Conservation (phyloP, 2,797 vertebrate species). For the Enteromius argenteus region DNA sequence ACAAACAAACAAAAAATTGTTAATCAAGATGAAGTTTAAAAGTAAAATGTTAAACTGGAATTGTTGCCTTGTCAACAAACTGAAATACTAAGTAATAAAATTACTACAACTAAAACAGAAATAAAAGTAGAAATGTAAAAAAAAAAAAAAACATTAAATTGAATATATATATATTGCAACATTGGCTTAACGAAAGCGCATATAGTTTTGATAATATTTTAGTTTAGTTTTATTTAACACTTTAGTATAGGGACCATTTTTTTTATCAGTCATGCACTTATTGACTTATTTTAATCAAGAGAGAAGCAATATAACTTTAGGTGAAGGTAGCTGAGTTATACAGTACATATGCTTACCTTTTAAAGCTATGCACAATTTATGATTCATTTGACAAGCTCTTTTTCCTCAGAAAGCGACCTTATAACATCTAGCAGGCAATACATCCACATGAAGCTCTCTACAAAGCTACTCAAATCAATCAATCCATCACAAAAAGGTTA, state of each 20-base stretch:
- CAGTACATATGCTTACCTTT: neutral
- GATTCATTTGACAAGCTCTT: slow-evolving; percentile 1
- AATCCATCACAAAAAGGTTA: slow-evolving; percentile 33
- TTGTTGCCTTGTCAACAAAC: neutral
- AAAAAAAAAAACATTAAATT: too few species aligned
- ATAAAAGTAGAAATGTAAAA: too few species aligned
- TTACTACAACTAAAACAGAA: too few species aligned
- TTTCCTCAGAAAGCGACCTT: neutral
- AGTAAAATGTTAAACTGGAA: neutral
- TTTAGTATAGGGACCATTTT: too few species aligned
- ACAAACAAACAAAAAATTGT: too few species aligned
- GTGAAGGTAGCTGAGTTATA: neutral
- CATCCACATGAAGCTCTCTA: slow-evolving; percentile 14
- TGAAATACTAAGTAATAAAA: neutral
- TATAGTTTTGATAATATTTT: neutral
- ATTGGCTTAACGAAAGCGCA: too few species aligned
- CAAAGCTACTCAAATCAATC: slow-evolving; percentile 40
- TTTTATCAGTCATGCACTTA: too few species aligned
- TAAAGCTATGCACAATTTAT: neutral
- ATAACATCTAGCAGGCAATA: slow-evolving; percentile 38
- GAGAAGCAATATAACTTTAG: neutral
- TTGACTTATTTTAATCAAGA: neutral
- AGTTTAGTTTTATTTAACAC: too few species aligned
- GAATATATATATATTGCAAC: too few species aligned
- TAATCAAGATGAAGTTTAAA: neutral